Evolutionary conservation across 2,113 vertebrate species (phyloP), one percentile per base, ranked within the genome.

Genomic region (Murina feae): DNA sequence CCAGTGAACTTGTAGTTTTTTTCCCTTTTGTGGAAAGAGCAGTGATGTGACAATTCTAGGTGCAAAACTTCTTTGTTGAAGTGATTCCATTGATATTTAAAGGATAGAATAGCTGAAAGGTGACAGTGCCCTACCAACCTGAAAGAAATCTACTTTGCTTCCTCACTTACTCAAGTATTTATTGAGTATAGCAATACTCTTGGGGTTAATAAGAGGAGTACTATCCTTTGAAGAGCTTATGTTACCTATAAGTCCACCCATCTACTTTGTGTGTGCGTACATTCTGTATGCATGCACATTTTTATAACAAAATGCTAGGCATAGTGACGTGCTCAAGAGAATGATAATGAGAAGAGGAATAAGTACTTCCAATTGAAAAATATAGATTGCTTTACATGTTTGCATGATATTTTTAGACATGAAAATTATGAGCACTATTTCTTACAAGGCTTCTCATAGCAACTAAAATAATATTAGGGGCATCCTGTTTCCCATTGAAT

Each of bases 351-450:
- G 32, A 90, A 60, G 72, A 80, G 83, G 30, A 75, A 72, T 4
- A 86, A 91, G 49, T 74, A 21, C 30, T 79, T 95, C 12, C 60
- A 82, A 2, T 42, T 82, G 72, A 87, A 85, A 92, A 90, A 58
- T 69, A 63, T 5, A 35, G 35, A 32, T 90, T 93, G n/a, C 47
- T 86, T 91, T 65, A 74, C 87, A 66, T 20, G 69, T 92, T 95
- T 81, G 17, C 55, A 23, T 85, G 90, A 53, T 88, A 68, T 17
- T 69, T 90, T 87, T 84, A 63, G 35, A 76, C 42, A 44, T 88
- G n/a, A 66, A 93, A 88, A 79, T 78, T 82, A 85, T 65, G 25
- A 93, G 30, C 80, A 21, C 10, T 32, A 55, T 92, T 94, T 86
- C 42, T 95, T 44, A 85, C 30, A 81, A 51, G 37, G 37, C 17